Base-by-base conservation (phyloP, 2,888 invertebrate species). In the Xestia xanthographa region DNA sequence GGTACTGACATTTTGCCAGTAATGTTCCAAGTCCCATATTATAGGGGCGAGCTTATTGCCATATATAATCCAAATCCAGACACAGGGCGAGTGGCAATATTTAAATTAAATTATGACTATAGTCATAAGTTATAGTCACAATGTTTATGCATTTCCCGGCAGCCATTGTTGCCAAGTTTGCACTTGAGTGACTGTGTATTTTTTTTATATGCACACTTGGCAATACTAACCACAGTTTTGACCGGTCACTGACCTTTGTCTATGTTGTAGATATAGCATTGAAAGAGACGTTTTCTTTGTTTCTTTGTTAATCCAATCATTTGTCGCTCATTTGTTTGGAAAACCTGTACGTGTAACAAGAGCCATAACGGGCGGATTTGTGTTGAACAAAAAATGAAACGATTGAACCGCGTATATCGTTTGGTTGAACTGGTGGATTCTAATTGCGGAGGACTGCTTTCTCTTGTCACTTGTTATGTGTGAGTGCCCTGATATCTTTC, bases 91-190 rank as follows among this genome's bases (percentile, higher is more conserved):
- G n/a, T n/a, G n/a, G n/a, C n/a, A n/a, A n/a, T 34, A 34, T 34
- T 34, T 34, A 34, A 22, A 6, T 22, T 48, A 8, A 22, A n/a
- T 50, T 11, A 50, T 48, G 20, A 8, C 17, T 22, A 14, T 20
- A 48, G 14, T 26, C 26, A 14, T 14, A 56, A 14, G 26, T 26
- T 41, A 45, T 34, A n/a, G 5, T 67, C 50, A 41, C 41, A 43
- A 53, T 72, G 17, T 43, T 53, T 20, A n/a, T 71, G n/a, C n/a
- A 72, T 53, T 71, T 29, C 5, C n/a, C n/a, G 17, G 29, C 12
- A 20, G 20, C 22, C 26, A 14, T 2, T 72, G 17, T 53, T 72
- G 53, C 53, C 53, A 72, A 72, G 0, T 53, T 43, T 53, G 34
- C 41, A 43, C 9, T 72, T 34, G 17, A 72, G 22, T 41, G 41